Evolutionary conservation across 1,140 invertebrate genomes (phyloP).

Genomic region (Scaptodrosophila lebanonensis): DNA sequence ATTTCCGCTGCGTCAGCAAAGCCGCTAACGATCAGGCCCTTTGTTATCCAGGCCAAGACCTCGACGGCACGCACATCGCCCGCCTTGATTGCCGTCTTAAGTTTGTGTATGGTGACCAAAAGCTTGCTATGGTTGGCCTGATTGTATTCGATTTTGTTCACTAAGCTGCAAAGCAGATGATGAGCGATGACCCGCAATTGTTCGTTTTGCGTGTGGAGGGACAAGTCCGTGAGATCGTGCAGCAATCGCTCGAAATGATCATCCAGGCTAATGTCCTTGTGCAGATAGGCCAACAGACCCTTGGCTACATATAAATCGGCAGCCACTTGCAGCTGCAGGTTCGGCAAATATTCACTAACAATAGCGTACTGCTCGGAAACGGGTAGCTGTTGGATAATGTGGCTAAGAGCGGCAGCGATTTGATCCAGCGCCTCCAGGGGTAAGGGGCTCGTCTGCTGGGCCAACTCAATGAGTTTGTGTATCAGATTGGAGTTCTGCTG

Average conservation of each 20-base stretch:
- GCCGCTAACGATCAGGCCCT: slow-evolving; percentile 65
- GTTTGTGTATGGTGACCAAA: slow-evolving; percentile 28
- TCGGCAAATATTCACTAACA: slow-evolving; percentile 58
- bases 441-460: slow-evolving; percentile 20
- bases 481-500: slow-evolving; percentile 61
- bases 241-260: slow-evolving; percentile 69
- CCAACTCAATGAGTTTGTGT: slow-evolving; percentile 56
- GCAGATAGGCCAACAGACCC: slow-evolving; percentile 59
- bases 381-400: slow-evolving; percentile 53
- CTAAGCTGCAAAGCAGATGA: slow-evolving; percentile 68
- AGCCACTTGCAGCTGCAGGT: slow-evolving; percentile 46
- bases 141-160: slow-evolving; percentile 62
- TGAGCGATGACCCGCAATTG: slow-evolving; percentile 52
- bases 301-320: slow-evolving; percentile 65
- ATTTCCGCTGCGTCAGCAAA: slow-evolving; percentile 59
- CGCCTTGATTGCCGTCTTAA: slow-evolving; percentile 54
- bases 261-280: slow-evolving; percentile 62
- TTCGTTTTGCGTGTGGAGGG: slow-evolving; percentile 50
- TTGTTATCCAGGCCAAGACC: slow-evolving; percentile 63
- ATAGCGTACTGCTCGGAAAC: slow-evolving; percentile 65
- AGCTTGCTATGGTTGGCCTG: slow-evolving; percentile 42
- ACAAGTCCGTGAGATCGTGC: slow-evolving; percentile 59
- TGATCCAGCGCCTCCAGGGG: slow-evolving; percentile 37
- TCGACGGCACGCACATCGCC: slow-evolving; percentile 62
- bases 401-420: slow-evolving; percentile 49